Conservation (phyloP, 2,888 invertebrate genomes). For the Tortricodes alternella region DNA sequence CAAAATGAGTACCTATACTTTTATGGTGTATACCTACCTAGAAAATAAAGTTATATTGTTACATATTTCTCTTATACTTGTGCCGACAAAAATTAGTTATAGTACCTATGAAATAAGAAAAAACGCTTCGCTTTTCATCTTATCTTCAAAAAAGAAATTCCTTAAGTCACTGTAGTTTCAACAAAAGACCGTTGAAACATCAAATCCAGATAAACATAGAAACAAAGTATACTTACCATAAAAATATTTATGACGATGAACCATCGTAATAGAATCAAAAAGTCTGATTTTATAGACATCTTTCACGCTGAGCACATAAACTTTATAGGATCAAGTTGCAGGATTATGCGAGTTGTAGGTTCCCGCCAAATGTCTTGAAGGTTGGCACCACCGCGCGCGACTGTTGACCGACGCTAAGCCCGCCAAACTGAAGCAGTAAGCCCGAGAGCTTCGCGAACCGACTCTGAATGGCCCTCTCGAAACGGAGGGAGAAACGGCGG, state of each 20-base stretch:
- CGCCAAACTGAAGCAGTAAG: conserved; percentile 76
- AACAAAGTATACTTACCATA: conserved; percentile 58
- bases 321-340: conserved; percentile 46
- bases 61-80: too few relatives aligned
- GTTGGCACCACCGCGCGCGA: conserved; percentile 55
- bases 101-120: too few relatives aligned
- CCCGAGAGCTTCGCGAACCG: conserved; percentile 78
- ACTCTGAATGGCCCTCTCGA: conserved; percentile 78
- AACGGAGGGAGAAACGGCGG: conserved; percentile 72
- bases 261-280: conserved; percentile 58
- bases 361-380: conserved; percentile 64
- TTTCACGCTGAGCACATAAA: conserved; percentile 68
- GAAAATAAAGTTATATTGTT: too few relatives aligned
- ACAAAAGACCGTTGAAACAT: too few relatives aligned
- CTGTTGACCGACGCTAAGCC: conserved; percentile 67
- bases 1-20: too few relatives aligned
- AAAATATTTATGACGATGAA: conserved; percentile 57
- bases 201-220: conserved; percentile 5
- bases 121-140: too few relatives aligned
- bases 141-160: too few relatives aligned
- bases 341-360: conserved; percentile 48
- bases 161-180: too few relatives aligned
- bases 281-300: conserved; percentile 41
- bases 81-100: too few relatives aligned
- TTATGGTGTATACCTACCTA: too few relatives aligned